Evolutionary conservation across 2,888 invertebrate species (phyloP).

Genomic region (Torymus tubicola): DNA sequence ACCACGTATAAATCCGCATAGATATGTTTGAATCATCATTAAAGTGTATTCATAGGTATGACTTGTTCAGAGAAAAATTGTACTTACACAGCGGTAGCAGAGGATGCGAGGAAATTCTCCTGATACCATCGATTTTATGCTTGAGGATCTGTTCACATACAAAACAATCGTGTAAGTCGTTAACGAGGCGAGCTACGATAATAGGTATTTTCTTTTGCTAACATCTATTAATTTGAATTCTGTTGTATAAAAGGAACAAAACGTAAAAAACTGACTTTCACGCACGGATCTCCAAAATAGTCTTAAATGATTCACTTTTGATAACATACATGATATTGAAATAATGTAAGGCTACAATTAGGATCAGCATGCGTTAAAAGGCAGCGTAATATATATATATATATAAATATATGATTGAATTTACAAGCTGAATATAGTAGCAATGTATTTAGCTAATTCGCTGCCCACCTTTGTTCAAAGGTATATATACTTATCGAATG

Average conservation of each 20-base stretch:
- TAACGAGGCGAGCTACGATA: too few species aligned
- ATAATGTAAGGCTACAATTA: constrained; percentile 28
- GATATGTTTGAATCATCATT: too few species aligned
- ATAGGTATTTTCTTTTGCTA: constrained; percentile 10
- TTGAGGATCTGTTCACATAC: constrained; percentile 86
- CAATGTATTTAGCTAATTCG: constrained; percentile 42
- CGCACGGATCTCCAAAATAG: constrained; percentile 31
- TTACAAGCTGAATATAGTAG: constrained; percentile 52
- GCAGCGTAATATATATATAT: constrained; percentile 14
- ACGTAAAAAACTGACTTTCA: constrained; percentile 54
- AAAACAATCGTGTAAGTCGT: too few species aligned
- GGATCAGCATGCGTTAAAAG: constrained; percentile 53
- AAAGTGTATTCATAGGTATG: too few species aligned
- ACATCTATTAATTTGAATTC: constrained; percentile 53
- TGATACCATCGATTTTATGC: constrained; percentile 95
- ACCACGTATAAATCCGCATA: too few species aligned
- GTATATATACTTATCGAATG: constrained; percentile 1
- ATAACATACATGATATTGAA: constrained; percentile 23
- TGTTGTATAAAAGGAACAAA: constrained; percentile 41
- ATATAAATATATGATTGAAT: constrained; percentile 17
- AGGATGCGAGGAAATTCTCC: constrained; percentile 97
- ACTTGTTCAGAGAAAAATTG: neutral
- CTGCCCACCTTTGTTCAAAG: constrained; percentile 32
- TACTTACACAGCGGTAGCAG: constrained; percentile 95
- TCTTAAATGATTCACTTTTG: constrained; percentile 6